Conservation (phyloP, 2,113 vertebrate species). For the Guaruba guarouba region DNA sequence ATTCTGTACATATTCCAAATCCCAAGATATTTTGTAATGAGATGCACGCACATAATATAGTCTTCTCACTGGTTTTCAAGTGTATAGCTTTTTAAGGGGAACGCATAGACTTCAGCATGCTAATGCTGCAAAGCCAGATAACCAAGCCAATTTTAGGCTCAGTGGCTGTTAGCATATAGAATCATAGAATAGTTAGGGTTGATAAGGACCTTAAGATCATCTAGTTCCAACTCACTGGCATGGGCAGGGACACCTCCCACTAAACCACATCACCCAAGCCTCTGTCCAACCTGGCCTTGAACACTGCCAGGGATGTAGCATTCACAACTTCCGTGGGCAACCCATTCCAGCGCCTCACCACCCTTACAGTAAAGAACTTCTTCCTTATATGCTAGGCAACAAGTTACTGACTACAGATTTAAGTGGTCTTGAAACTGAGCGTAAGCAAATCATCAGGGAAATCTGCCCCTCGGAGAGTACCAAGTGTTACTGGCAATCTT, state of each 20-base stretch:
- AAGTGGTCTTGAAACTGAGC: background rate
- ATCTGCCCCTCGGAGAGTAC: background rate
- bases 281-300: too few relatives aligned
- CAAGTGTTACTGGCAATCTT: background rate
- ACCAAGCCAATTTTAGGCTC: background rate
- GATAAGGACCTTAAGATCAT: too few relatives aligned
- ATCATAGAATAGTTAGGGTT: too few relatives aligned
- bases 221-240: too few relatives aligned
- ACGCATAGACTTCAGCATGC: background rate
- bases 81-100: background rate
- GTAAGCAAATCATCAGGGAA: background rate
- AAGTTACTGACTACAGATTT: background rate
- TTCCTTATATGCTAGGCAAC: background rate
- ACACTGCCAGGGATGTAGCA: too few relatives aligned
- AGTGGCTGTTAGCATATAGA: background rate
- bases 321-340: too few relatives aligned
- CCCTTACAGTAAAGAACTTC: too few relatives aligned
- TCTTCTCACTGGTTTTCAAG: background rate
- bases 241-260: too few relatives aligned
- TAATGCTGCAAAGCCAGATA: background rate
- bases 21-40: background rate
- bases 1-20: background rate
- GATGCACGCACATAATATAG: background rate
- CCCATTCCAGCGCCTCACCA: too few relatives aligned
- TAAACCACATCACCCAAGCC: too few relatives aligned